Evolutionary conservation across 2,888 invertebrate species (phyloP).

Genomic region (Autographa pulchrina): DNA sequence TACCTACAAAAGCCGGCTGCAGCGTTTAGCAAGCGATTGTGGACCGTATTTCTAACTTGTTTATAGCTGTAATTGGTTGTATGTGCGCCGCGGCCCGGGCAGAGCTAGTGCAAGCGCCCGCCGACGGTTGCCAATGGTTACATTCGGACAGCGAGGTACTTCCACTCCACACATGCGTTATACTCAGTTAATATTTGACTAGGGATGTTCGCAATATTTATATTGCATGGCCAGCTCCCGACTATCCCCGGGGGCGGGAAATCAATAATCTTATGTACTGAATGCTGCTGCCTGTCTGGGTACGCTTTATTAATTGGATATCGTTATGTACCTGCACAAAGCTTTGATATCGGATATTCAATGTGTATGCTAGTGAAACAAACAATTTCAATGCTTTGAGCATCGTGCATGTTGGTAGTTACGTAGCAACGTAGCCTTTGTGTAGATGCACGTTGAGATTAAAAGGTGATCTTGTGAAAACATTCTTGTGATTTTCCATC

Average conservation of each 20-base stretch:
- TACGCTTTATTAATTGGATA: slow-evolving; percentile 33
- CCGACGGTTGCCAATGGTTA: slow-evolving; percentile 74
- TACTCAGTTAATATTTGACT: slow-evolving; percentile 77
- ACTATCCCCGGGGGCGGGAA: slow-evolving; percentile 65
- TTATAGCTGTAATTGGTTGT: slow-evolving; percentile 56
- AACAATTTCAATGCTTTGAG: background rate
- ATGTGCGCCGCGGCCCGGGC: slow-evolving; percentile 56
- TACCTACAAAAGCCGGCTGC: slow-evolving; percentile 61
- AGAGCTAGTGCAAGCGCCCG: slow-evolving; percentile 66
- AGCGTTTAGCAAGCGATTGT: slow-evolving; percentile 59
- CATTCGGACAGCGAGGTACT: slow-evolving; percentile 64
- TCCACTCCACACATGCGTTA: slow-evolving; percentile 71
- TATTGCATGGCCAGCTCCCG: slow-evolving; percentile 66
- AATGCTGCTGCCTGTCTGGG: slow-evolving; percentile 53
- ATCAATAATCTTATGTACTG: slow-evolving; percentile 67
- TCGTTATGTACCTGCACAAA: slow-evolving; percentile 20
- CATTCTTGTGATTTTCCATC: background rate
- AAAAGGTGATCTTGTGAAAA: background rate
- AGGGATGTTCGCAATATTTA: slow-evolving; percentile 74
- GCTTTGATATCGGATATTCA: slow-evolving; percentile 24
- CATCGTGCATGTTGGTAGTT: background rate
- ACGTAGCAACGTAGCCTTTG: background rate
- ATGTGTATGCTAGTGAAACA: background rate
- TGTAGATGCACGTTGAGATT: background rate
- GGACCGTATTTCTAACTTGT: slow-evolving; percentile 53